Evolutionary conservation across 1,140 invertebrate genomes (phyloP), one percentile per base, ranked within the genome.

Genomic region (Araneus ventricosus): DNA sequence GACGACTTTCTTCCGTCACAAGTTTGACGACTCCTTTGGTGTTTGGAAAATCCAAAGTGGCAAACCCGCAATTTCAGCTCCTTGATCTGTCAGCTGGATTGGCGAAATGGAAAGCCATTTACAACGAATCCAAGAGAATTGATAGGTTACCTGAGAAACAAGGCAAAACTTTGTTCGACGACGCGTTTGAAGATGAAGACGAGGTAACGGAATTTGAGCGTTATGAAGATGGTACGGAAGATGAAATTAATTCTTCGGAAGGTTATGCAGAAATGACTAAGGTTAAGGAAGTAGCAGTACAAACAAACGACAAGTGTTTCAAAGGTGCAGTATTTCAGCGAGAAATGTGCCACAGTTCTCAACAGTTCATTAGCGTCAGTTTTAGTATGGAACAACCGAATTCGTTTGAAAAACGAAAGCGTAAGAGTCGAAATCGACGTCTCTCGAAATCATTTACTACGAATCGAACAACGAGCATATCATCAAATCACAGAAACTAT

Each of bases 1-100:
- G 89, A 24, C n/a, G 91, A 87, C 85, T 93, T 14, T 93, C 91
- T 57, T 93, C 91, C 17, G 91, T 93, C 0, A 93, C 91, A 14
- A 30, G 30, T 41, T 30, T 93, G 30, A 57, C 84, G 7, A 70
- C 91, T 8, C 91, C 91, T 4, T 79, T 93, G 24, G 85, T 93
- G 4, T 93, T 93, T 45, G 91, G 91, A 75, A 57, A 63, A 2
- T 59, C 84, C 22, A 92, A 75, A 70, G 20, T n/a, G 22, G 8
- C 24, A 4, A 84, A 57, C 41, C 10, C n/a, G 27, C 84, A 93
- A 30, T 70, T 70, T 17, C 89, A 91, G 27, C 24, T 92, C n/a
- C 59, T 86, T 0, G 91, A 93, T 37, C 30, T 93, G 30, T 86
- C 91, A 8, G n/a, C 91, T 10, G 91, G 84, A 37, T 79, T 93